Base-by-base conservation (phyloP, 2,888 invertebrate species). In the Myopa testacea region DNA sequence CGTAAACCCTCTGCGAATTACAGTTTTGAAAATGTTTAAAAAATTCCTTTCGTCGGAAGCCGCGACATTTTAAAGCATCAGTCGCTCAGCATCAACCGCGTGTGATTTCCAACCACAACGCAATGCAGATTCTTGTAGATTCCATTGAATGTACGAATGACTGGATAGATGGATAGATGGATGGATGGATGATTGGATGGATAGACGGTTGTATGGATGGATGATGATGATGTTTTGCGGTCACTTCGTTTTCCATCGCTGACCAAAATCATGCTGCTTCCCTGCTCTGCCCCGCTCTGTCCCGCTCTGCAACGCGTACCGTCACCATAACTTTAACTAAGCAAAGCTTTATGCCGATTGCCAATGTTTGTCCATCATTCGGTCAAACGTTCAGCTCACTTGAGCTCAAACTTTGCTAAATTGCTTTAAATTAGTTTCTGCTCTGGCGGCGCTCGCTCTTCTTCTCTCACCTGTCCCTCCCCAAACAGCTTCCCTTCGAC, bases 401-500 rank as follows among this genome's bases (percentile, higher is more conserved):
- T 62, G 19, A 45, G 65, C 65, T 52, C 74, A 52, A 45, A 74
- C 65, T 50, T 34, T 38, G 67, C 55, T 75, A 75, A 75, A 75
- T 60, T 75, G 67, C 68, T 60, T 75, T 67, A 68, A 75, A 75
- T 75, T 75, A 68, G 75, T 58, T 75, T 58, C 40, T 68, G 34
- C 37, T 55, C 55, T n/a, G 40, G 34, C 37, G 38, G 14, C 45
- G 40, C 14, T 26, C 62, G 19, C 16, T 60, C 55, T 52, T 19
- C 38, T n/a, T 70, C 70, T 70, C 37, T 52, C 55, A 3, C 37
- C 3, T 26, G 8, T 4, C 14, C 6, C 19, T 19, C n/a, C 62
- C 58, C 7, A 34, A 34, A 8, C 38, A 37, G 14, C 34, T 12
- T 38, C 26, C 45, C 45, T 45, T 10, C 38, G 65, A 1, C 34